Base-by-base conservation (phyloP, 2,797 vertebrate species). In the Cheirogaleus major region DNA sequence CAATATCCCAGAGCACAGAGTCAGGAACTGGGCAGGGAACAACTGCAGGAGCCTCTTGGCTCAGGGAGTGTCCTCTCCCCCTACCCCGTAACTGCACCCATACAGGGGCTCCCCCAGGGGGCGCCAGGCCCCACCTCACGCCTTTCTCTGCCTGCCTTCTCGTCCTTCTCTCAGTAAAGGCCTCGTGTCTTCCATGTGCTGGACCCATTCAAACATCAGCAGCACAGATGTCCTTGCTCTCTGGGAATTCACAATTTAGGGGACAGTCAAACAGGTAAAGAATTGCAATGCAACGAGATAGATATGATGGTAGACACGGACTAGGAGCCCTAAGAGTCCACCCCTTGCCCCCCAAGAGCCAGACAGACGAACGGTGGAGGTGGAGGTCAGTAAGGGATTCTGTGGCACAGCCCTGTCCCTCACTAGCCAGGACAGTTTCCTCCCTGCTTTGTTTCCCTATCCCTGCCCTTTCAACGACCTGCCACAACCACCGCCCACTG, bases 401-500 rank as follows among this genome's bases (percentile, higher is more conserved):
- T 17, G 45, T 57, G 43, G 20, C 20, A 67, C 48, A 2, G 25
- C 30, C 30, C 1, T 30, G 0, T 41, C 48, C 4, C 7, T 67
- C 20, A 10, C 30, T 3, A 75, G 43, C 59, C 57, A 6, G 3
- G 17, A n/a, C 50, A 41, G 5, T 35, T 69, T 45, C 25, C n/a
- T 55, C 32, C 88, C 48, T 72, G 18, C 43, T 72, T 22, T 52
- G 25, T 59, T 73, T 32, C 76, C 38, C 73, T 45, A 18, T 50
- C 57, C 50, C 43, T 65, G 12, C 22, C 55, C 38, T 30, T 10
- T 45, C 48, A 9, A 25, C 50, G 14, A 11, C 4, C 32, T 55
- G 30, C 23, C 10, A 8, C 14, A 32, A 43, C 25, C 35, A 27
- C 41, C 17, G 0, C 13, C 27, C 10, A 0, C 8, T 3, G 4